phyloP scores from a whole-genome alignment of 2,888 invertebrate genomes.

The Gisinianus flammeolus region DNA sequence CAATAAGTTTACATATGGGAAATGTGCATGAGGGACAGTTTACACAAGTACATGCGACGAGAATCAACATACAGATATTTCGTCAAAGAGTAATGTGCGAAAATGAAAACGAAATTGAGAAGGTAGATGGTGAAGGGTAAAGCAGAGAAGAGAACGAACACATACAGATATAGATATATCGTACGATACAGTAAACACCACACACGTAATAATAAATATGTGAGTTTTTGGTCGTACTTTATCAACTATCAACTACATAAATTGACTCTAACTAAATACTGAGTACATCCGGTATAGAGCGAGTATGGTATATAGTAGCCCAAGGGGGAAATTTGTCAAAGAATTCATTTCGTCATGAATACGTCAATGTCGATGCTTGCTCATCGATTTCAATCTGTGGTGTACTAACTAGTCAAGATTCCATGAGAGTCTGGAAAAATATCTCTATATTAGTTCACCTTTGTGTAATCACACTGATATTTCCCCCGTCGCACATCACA shows the following conservation, averaged over 20 bases:
- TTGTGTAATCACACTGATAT: no score
- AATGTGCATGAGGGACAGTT: neutral
- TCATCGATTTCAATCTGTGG: slow-evolving; percentile 24
- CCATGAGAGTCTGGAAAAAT: no score
- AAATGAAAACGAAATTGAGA: neutral
- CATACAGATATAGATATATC: no score
- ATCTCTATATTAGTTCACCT: no score
- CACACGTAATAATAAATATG: neutral
- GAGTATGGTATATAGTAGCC: neutral
- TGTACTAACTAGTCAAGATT: no score
- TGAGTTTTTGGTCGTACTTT: neutral
- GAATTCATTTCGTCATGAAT: slow-evolving; percentile 22
- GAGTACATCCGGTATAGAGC: neutral
- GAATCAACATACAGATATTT: neutral
- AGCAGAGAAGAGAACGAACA: neutral
- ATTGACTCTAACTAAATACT: neutral
- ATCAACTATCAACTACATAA: neutral
- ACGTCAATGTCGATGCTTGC: slow-evolving; percentile 25
- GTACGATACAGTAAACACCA: no score
- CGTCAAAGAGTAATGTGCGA: neutral
- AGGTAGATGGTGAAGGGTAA: neutral
- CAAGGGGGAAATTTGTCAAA: slow-evolving; percentile 24
- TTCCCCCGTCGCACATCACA: no score
- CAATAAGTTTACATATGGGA: neutral
- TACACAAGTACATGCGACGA: neutral